Evolutionary conservation across 1,140 invertebrate species (phyloP).

Genomic region (Copidosoma floridanum): DNA sequence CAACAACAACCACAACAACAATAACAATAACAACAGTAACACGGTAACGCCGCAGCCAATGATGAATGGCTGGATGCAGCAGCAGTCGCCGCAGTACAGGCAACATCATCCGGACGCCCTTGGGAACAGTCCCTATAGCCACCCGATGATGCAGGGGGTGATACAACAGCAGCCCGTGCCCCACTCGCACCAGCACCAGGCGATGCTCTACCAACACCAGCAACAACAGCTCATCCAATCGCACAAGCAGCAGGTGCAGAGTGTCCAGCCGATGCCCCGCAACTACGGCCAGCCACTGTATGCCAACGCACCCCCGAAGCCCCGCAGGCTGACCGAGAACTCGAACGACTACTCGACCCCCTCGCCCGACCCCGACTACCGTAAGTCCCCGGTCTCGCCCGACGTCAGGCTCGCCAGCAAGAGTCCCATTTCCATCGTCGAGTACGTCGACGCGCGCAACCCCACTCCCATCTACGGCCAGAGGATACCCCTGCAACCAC

Average conservation of each 20-base stretch:
- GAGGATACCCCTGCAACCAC: conserved; percentile 32
- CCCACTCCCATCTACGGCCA: conserved; percentile 43
- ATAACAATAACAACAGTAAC: conserved; percentile 13
- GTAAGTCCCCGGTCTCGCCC: conserved; percentile 41
- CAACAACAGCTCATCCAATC: conserved; percentile 12
- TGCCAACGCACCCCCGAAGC: conserved; percentile 86
- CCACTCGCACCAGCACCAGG: conserved; percentile 33
- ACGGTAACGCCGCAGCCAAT: conserved; percentile 32
- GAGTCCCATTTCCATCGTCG: conserved; percentile 35
- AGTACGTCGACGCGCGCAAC: conserved; percentile 41
- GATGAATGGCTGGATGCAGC: conserved; percentile 49
- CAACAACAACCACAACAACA: too few species aligned
- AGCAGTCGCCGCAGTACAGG: conserved; percentile 38
- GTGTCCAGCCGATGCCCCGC: conserved; percentile 33
- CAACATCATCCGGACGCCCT: conserved; percentile 26
- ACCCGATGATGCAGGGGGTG: conserved; percentile 2
- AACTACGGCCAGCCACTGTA: conserved; percentile 71
- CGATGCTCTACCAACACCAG: too few species aligned
- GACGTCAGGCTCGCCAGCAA: conserved; percentile 37
- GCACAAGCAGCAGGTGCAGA: conserved; percentile 3
- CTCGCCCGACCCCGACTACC: conserved; percentile 54
- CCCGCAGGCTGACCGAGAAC: conserved; percentile 63
- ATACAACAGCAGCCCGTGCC: conserved; percentile 30
- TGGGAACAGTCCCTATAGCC: too few species aligned
- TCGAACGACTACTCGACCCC: conserved; percentile 72